Base-by-base conservation (phyloP, 1,140 invertebrate species). In the Schlechtendalia chinensis region DNA sequence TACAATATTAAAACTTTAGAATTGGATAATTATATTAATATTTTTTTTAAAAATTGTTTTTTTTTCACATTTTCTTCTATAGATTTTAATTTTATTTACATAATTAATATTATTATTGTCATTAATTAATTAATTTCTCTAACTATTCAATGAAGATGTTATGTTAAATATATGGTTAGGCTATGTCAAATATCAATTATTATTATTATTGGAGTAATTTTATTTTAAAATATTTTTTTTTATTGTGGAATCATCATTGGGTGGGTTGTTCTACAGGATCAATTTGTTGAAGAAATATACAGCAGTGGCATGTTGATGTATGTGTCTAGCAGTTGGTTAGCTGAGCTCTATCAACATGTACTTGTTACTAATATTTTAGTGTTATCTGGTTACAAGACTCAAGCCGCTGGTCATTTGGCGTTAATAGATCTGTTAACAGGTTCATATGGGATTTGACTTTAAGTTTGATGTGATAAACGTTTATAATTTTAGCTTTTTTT, bases 211-310 rank as follows among this genome's bases (percentile, higher is more conserved):
- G 1, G 5, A 45, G 16, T 5, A 67, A 47, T 67, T 24, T 2
- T 14, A 67, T 47, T 19, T 45, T 14, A 24, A 67, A 47, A 65
- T 32, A 63, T 1, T 63, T 10, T 12, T 61, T 27, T 32, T 19
- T 32, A 53, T 53, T n/a, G 53, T 71, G 24, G 45, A 53, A 32
- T 54, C 29, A 29, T 53, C 17, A 54, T 71, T 72, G 27, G 22
- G 69, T 72, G 47, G 80, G 77, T 82, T 83, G 27, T 81, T 82
- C 84, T 86, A 81, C 83, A 94, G 90, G 91, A 93, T 82, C 91
- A 96, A 85, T 98, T 97, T 86, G 91, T 97, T 1, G 94, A 96
- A 85, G 92, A 95, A 83, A 92, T 97, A 8, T 92, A 96, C 84
- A 93, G 93, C 45, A 95, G 94, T 82, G 96, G 95, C 6, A 92